Conservation (phyloP, 1,140 invertebrate species). For the Tribolium castaneum region DNA sequence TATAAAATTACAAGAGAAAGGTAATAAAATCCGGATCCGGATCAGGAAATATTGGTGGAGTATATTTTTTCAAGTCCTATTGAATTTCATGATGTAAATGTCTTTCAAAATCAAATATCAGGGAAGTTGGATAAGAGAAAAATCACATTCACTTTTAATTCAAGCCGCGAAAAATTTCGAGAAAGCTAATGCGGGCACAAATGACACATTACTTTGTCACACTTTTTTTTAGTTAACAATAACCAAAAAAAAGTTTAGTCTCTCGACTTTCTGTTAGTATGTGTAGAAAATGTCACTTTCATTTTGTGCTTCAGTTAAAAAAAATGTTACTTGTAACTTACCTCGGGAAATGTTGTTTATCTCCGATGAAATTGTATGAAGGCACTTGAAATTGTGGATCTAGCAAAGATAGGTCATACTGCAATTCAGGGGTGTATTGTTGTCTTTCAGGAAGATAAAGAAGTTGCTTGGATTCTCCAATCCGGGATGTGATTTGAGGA, state of each 20-base stretch:
- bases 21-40: background rate
- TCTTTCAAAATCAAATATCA: background rate
- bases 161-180: too few species aligned
- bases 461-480: constrained; percentile 1
- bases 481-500: background rate
- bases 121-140: too few species aligned
- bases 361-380: constrained; percentile 1
- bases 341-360: constrained; percentile 39
- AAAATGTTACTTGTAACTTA: too few species aligned
- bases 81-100: background rate
- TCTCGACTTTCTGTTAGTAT: too few species aligned
- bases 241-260: too few species aligned
- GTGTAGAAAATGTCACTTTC: too few species aligned
- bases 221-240: background rate
- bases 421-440: constrained; percentile 41
- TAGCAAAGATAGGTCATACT: constrained; percentile 31
- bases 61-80: background rate
- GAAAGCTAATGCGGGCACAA: background rate
- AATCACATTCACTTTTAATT: too few species aligned
- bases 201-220: background rate
- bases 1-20: background rate
- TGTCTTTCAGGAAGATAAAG: constrained; percentile 36
- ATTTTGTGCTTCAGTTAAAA: too few species aligned
- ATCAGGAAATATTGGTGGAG: background rate
- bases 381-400: constrained; percentile 37